phyloP scores from a whole-genome alignment of 2,113 vertebrate genomes.

The Noctilio leporinus region DNA sequence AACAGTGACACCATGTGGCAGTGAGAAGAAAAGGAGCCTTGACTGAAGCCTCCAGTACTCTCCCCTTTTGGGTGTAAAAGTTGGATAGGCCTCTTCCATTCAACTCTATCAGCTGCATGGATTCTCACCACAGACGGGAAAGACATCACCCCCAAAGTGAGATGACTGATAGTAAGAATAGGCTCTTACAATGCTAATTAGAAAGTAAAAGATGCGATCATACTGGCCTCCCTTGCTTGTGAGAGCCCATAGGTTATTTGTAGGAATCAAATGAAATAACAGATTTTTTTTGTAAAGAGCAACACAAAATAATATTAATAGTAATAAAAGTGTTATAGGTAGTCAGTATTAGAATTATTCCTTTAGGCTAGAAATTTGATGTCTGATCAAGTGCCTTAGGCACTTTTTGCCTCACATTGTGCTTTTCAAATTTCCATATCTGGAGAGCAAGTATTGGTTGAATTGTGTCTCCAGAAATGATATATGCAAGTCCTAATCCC shows the following conservation, averaged over 20 bases:
- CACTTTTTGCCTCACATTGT: neutral
- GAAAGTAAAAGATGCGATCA: neutral
- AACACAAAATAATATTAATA: neutral
- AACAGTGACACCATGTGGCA: slow-evolving; percentile 14
- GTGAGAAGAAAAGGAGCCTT: neutral
- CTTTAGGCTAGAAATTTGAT: neutral
- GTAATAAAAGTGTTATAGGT: neutral
- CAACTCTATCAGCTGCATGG: neutral
- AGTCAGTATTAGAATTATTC: neutral
- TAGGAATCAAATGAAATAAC: neutral
- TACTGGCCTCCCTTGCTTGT: neutral
- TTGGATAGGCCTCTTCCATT: neutral
- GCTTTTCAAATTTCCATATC: neutral
- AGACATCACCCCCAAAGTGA: neutral
- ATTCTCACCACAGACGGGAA: neutral
- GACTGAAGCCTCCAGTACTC: neutral
- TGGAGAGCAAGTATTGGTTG: neutral
- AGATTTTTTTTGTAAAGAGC: neutral
- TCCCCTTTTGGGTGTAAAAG: neutral
- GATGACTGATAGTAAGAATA: neutral
- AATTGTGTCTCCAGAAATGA: neutral
- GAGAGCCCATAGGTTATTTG: neutral
- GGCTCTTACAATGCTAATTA: neutral
- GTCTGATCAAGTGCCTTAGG: neutral
- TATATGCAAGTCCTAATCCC: neutral